Evolutionary conservation across 2,888 invertebrate species (phyloP).

Genomic region (Siphlonurus alternatus): DNA sequence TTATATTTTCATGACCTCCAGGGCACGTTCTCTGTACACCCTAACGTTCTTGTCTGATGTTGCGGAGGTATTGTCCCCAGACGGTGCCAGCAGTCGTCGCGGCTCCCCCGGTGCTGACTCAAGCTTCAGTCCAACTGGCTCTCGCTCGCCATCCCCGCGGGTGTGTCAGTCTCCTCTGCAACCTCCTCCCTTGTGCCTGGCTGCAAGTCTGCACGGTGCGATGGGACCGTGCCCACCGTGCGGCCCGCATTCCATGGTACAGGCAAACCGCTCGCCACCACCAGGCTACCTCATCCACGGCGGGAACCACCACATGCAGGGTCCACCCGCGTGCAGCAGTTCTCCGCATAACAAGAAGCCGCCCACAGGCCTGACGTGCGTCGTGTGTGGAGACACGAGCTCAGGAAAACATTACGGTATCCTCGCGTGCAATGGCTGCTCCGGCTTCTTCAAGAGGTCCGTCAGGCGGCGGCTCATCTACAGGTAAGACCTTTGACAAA

Average conservation of each 20-base stretch:
- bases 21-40: too few relatives aligned
- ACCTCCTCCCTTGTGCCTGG: slow-evolving; percentile 34
- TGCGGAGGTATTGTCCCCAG: too few relatives aligned
- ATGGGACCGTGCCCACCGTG: slow-evolving; percentile 8
- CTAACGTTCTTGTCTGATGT: too few relatives aligned
- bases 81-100: background rate
- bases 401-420: slow-evolving; percentile 97
- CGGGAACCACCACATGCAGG: slow-evolving; percentile 27
- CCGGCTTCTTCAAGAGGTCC: slow-evolving; percentile 95
- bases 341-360: slow-evolving; percentile 10
- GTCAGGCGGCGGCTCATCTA: slow-evolving; percentile 93
- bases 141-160: slow-evolving; percentile 1
- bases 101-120: background rate
- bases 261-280: slow-evolving; percentile 43
- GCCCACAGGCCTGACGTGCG: slow-evolving; percentile 60
- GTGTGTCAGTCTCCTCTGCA: background rate
- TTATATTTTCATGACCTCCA: too few relatives aligned
- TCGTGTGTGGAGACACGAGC: slow-evolving; percentile 93
- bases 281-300: slow-evolving; percentile 22
- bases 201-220: slow-evolving; percentile 25
- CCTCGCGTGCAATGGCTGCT: slow-evolving; percentile 96
- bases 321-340: slow-evolving; percentile 24
- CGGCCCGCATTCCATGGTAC: slow-evolving; percentile 27
- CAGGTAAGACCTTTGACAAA: slow-evolving; percentile 52
- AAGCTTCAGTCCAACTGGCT: slow-evolving; percentile 1